Evolutionary conservation across 2,888 invertebrate genomes (phyloP), one percentile per base, ranked within the genome.

Genomic region (Trachelus iudaicus): DNA sequence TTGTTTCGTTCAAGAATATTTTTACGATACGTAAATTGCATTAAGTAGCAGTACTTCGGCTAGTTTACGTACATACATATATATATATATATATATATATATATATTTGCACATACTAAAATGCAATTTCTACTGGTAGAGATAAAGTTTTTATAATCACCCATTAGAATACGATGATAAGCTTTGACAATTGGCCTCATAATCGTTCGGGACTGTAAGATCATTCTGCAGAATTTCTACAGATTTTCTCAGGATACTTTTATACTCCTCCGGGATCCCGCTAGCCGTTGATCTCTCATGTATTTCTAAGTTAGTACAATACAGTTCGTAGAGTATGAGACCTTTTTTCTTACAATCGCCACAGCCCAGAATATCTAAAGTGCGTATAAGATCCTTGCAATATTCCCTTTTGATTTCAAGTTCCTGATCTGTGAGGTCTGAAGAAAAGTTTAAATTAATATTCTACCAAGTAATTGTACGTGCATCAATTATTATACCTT

Each of bases 341-440:
- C 90, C 91, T 84, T 86, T 90, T 79, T 88, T 90, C 73, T 87
- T 90, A 76, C 89, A 89, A 77, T 89, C 85, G 11, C 95, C 95
- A 89, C 93, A 93, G 87, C 92, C 92, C 89, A 95, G 92, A 87
- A 92, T 92, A 88, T 94, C 92, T 87, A 94, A 88, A 84, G 94
- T 90, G 83, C 92, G 90, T 88, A 95, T 91, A 85, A 94, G 92
- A 90, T 94, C 94, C 80, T 93, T 92, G 91, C 95, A 95, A 84
- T 94, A 93, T 85, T 89, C 91, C 90, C 93, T 93, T 91, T 95
- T 95, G 88, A 93, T 88, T 80, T 91, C 87, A 86, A 95, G 91
- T 78, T 94, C 93, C 69, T 92, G 92, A 83, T 93, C 92, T 85
- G 94, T 92, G 85, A 95, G 92, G 91, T 94, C 95, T 95, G 91